phyloP scores from a whole-genome alignment of 2,113 vertebrate genomes.

The Notechis scutatus region DNA sequence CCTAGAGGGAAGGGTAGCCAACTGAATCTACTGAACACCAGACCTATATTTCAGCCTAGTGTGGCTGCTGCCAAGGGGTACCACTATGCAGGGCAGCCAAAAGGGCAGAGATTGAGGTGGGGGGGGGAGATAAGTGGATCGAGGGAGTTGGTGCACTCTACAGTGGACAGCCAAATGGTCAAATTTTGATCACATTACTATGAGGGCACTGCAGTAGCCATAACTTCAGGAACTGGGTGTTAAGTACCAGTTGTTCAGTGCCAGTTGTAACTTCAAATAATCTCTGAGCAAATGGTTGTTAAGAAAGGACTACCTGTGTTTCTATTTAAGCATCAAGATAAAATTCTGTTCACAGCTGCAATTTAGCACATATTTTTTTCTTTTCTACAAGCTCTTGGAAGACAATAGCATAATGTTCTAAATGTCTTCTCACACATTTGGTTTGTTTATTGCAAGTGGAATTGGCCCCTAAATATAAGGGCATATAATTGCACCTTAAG shows the following conservation, averaged over 20 bases:
- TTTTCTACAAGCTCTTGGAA: constrained; percentile 62
- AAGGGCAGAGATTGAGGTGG: neutral
- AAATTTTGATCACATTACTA: no score
- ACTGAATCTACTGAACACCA: neutral
- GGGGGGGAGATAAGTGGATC: neutral
- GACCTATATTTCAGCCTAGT: neutral
- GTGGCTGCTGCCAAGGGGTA: neutral
- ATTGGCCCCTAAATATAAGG: neutral
- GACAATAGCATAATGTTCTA: neutral
- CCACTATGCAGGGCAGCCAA: neutral
- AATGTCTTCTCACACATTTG: neutral
- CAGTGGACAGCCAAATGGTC: no score
- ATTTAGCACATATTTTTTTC: constrained; percentile 53
- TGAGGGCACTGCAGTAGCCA: neutral
- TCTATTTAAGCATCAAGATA: constrained; percentile 21
- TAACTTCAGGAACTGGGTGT: neutral
- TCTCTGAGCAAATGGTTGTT: neutral
- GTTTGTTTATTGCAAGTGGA: neutral
- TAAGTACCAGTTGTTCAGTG: neutral
- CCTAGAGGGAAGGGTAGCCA: neutral
- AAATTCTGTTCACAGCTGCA: constrained; percentile 45
- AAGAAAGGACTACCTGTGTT: neutral
- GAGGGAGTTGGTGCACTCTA: neutral
- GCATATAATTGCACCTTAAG: neutral
- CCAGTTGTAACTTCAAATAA: neutral